phyloP scores from a whole-genome alignment of 2,888 invertebrate genomes.

The Cantharis rufa region DNA sequence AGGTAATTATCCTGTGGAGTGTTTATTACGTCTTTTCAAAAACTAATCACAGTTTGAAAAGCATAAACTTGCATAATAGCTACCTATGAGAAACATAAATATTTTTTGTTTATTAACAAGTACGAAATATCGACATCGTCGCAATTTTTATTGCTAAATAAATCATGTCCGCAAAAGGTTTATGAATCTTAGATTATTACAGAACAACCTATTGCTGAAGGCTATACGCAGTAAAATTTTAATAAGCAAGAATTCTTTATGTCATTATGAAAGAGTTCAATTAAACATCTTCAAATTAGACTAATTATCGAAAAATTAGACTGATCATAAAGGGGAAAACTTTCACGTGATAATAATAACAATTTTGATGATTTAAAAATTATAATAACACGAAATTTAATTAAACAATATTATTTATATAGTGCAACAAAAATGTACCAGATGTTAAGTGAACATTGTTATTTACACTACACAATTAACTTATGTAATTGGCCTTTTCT shows the following conservation, averaged over 20 bases:
- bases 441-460: conserved; percentile 16
- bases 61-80: neutral
- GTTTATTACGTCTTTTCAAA: conserved; percentile 10
- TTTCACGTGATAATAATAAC: neutral
- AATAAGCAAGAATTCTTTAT: conserved; percentile 13
- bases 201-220: conserved; percentile 3
- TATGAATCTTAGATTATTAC: conserved; percentile 5
- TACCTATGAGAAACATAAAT: conserved; percentile 4
- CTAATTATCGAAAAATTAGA: conserved; percentile 9
- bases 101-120: conserved; percentile 3
- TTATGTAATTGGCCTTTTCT: conserved; percentile 24
- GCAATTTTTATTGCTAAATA: conserved; percentile 13
- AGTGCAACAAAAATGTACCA: conserved; percentile 18
- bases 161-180: conserved; percentile 12
- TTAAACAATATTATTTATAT: neutral
- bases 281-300: conserved; percentile 6
- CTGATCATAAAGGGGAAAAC: neutral
- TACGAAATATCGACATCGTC: conserved; percentile 9
- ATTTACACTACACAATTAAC: conserved; percentile 26
- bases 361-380: neutral
- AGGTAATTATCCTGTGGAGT: neutral
- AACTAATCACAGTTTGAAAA: conserved; percentile 1
- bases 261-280: conserved; percentile 3
- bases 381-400: neutral
- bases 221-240: conserved; percentile 14